Evolutionary conservation across 2,113 vertebrate genomes (phyloP), one percentile per base, ranked within the genome.

Genomic region (Dicaeum eximium): DNA sequence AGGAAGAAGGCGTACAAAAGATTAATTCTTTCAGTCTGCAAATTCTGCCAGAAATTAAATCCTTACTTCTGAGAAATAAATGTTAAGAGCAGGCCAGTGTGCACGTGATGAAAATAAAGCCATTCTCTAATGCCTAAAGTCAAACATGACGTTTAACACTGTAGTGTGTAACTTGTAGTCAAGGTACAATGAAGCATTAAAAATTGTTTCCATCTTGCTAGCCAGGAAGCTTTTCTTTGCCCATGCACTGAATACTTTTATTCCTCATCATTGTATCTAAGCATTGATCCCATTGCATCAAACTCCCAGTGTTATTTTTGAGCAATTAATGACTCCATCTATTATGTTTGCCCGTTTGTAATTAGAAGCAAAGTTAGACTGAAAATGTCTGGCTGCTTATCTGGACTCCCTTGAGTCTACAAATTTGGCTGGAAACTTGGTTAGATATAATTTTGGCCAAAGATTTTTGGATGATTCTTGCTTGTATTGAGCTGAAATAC

Each of bases 21-120:
- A 75, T 88, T 42, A 87, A 82, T 88, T 57, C 79, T 47, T 95
- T 74, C 85, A 57, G 53, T 28, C 94, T 93, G 81, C 13, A 86
- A 92, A 94, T 88, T 92, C 81, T 93, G 74, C 71, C 56, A 78
- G 85, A 96, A 94, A 88, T 67, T 90, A 88, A 95, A 81, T 83
- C 88, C 77, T 84, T 65, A 58, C 86, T 93, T 86, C n/a, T 53
- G 79, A 86, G 84, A 82, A 74, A 96, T 42, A 42, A 92, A 90
- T 53, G 81, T 78, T 90, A 90, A 96, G 92, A 94, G 54, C 79
- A 97, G 54, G 23, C 45, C 77, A 77, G 35, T 17, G 54, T 81
- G 30, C 81, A 78, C 3, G 18, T 75, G 57, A 94, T 80, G 66
- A 72, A 67, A 96, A 62, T 82, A 70, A 83, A 96, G 33, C 40